Conservation (phyloP, 2,113 vertebrate genomes). For the Circaetus gallicus region DNA sequence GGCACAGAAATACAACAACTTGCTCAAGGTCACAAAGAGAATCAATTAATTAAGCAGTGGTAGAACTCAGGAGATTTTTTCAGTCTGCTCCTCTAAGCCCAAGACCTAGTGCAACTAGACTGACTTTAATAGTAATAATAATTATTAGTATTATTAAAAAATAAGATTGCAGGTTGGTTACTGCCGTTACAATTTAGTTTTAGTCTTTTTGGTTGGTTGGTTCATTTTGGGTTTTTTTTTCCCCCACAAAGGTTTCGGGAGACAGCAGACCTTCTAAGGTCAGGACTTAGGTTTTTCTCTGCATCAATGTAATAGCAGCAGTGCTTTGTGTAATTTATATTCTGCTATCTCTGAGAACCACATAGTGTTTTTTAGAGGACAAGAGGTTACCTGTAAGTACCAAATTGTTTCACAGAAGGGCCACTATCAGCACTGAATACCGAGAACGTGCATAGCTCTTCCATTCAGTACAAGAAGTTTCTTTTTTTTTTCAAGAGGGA, state of each 20-base stretch:
- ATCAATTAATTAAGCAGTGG: not conserved
- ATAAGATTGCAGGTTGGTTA: not conserved
- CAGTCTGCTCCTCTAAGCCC: not conserved
- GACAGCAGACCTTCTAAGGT: not conserved
- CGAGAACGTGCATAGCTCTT: not conserved
- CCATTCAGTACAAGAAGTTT: not conserved
- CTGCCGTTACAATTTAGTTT: not conserved
- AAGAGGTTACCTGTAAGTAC: not conserved
- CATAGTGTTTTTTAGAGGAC: not conserved
- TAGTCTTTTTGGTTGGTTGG: not conserved
- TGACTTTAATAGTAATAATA: not conserved
- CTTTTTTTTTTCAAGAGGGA: fast-evolving
- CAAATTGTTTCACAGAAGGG: not conserved
- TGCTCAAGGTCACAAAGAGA: conserved; percentile 18
- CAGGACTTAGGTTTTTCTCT: not conserved
- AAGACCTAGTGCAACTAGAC: not conserved
- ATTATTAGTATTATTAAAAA: not conserved
- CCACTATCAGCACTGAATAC: not conserved
- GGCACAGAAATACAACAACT: not conserved
- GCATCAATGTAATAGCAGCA: not conserved
- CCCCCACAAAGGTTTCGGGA: not conserved
- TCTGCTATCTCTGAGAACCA: conserved; percentile 3
- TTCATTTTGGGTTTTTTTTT: not conserved
- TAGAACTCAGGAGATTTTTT: not conserved
- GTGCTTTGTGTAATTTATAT: not conserved